Base-by-base conservation (phyloP, 1,140 invertebrate species). In the Drosophila suzukii region DNA sequence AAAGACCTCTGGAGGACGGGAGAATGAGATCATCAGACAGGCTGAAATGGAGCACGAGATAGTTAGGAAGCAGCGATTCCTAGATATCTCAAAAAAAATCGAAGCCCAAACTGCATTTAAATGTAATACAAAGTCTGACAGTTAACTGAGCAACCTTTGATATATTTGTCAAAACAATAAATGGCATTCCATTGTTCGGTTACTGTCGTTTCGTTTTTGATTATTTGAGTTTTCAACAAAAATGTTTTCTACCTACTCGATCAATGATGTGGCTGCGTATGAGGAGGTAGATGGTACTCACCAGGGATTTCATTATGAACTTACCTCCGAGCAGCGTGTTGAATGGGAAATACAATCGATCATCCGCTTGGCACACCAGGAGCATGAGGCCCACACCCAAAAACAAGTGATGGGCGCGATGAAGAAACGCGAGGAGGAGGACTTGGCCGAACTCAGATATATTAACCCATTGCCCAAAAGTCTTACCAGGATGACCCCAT, bases 21-120 rank as follows among this genome's bases (percentile, higher is more conserved):
- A 80, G n/a, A 51, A 61, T 34, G 57, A 72, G 24, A 84, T 84
- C 13, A 80, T 83, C 15, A 58, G 24, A 10, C 57, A 75, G 41
- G 80, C 76, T 7, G 80, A 76, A 2, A 7, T 49, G 27, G 81
- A 83, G 46, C 61, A 83, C 24, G 81, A 83, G 30, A n/a, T 10
- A 1, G 15, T 38, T 5, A 84, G 57, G 43, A 56, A 36, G 32
- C 65, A 82, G 10, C 32, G 38, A 44, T 80, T 68, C 36, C 30
- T 47, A 15, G 34, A 59, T 0, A 47, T 11, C 5, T 0, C 20
- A 27, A 30, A 8, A 34, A 13, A 30, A 30, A n/a, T 10, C 8
- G 8, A 10, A 17, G 5, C 15, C 5, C 10, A 34, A 47, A 1
- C 13, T 30, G 7, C 10, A 8, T 17, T 53, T 3, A 30, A 66